Evolutionary conservation across 2,113 vertebrate species (phyloP).

Genomic region (Gavialis gangeticus): DNA sequence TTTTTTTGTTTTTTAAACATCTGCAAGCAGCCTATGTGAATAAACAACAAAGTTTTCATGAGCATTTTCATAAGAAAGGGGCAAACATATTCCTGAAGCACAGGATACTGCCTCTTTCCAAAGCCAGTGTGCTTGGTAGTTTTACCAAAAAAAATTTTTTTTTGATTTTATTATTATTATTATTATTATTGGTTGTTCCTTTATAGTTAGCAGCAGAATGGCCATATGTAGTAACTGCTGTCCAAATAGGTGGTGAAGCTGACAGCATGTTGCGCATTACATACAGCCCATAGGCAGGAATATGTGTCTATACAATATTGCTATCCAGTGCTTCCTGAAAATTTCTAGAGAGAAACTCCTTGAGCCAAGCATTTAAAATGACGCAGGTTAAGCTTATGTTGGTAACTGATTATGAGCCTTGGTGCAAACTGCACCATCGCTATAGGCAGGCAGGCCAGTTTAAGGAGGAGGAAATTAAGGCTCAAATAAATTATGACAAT

Average conservation of each 20-base stretch:
- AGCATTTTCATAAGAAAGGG: too few species aligned
- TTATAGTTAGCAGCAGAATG: not conserved
- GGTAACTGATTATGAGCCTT: not conserved
- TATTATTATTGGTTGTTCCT: not conserved
- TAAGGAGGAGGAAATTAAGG: too few species aligned
- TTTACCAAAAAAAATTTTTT: too few species aligned
- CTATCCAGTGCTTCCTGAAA: not conserved
- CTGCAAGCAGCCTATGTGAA: too few species aligned
- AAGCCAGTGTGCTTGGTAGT: too few species aligned
- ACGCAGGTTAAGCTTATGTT: too few species aligned
- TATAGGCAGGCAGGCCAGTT: not conserved
- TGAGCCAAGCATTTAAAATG: constrained; percentile 15
- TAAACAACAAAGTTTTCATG: too few species aligned
- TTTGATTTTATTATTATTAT: too few species aligned
- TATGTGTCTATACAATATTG: not conserved
- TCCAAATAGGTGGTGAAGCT: constrained; percentile 28
- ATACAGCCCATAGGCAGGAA: not conserved
- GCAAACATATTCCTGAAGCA: too few species aligned
- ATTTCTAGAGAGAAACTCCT: not conserved
- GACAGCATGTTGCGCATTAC: constrained; percentile 8
- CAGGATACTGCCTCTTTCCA: too few species aligned
- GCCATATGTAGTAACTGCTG: not conserved
- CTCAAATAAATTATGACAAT: too few species aligned
- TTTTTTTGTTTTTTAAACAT: not conserved
- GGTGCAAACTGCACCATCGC: not conserved